Evolutionary conservation across 2,113 vertebrate species (phyloP), one percentile per base, ranked within the genome.

Genomic region (Leptobrachium ailaonicum): DNA sequence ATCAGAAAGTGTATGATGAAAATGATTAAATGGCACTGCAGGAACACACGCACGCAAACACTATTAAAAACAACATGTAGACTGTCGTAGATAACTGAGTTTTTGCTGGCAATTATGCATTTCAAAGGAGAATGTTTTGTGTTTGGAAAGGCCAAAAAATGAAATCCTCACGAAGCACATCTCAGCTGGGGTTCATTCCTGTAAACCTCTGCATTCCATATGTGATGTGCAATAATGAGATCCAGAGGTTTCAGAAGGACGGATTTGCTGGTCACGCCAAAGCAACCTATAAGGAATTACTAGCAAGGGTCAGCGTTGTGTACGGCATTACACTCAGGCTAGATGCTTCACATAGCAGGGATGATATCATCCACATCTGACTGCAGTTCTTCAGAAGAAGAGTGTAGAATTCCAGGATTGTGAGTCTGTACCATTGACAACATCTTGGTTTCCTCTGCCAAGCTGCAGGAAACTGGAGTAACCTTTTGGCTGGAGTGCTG

Each of bases 341-440:
- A 82, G 71, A 87, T 77, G 71, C 64, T 82, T 88, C 76, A 82
- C 83, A 87, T 85, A 89, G 80, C 82, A 85, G 62, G 60, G 85
- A 86, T 87, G 0, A 87, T 75, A 87, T 89, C 73, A 87, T 86
- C 73, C 76, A 85, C 86, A 88, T 77, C 82, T 89, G 76, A 87
- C 82, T 86, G 78, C 41, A 77, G 73, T 82, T 32, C 79, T 86
- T 83, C 77, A 81, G 71, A 41, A 73, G 74, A 85, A 82, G 67
- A 87, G 77, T 86, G 80, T 71, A 62, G 84, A 81, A 71, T 45
- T 83, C 58, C 72, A 82, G 69, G 14, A 62, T 40, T 66, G 13
- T 53, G 81, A 77, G 82, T 81, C 63, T 84, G 60, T 41, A 84
- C 43, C 58, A 77, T 67, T 83, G 86, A 87, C 77, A 84, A 85